Percentiles rank a stretch among this genome's conserved stretches.
Evolutionary conservation across 2,797 vertebrate genomes (phyloP).

Genomic region (Anguilla obscura): DNA sequence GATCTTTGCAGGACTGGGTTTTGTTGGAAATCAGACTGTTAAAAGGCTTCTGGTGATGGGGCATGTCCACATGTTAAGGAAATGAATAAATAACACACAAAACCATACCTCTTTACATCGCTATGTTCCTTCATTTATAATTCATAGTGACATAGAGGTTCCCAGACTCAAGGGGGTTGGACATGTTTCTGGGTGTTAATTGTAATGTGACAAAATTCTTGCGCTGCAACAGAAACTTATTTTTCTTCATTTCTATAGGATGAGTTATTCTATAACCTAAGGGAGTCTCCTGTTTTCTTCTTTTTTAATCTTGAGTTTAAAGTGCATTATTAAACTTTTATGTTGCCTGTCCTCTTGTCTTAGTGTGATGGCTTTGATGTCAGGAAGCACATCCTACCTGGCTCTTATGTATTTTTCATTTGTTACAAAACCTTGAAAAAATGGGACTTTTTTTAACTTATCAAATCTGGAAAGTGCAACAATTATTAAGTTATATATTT

Average conservation of each 20-base stretch:
- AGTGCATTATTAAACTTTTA: constrained; percentile 73
- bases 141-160: constrained; percentile 80
- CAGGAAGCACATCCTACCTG: constrained; percentile 63
- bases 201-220: constrained; percentile 78
- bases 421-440: constrained; percentile 49
- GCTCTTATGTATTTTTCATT: constrained; percentile 67
- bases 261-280: constrained; percentile 54
- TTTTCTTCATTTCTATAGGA: constrained; percentile 63
- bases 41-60: constrained; percentile 63
- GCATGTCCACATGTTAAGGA: constrained; percentile 61
- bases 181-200: constrained; percentile 67
- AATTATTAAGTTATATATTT: not conserved
- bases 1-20: constrained; percentile 49
- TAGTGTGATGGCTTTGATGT: constrained; percentile 70
- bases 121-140: constrained; percentile 77
- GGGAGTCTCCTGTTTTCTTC: constrained; percentile 66
- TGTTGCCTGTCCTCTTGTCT: constrained; percentile 57
- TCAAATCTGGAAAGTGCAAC: not conserved
- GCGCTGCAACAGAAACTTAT: constrained; percentile 59
- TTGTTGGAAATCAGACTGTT: constrained; percentile 48
- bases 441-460: constrained; percentile 17
- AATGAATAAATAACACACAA: constrained; percentile 67
- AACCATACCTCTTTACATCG: constrained; percentile 53
- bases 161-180: constrained; percentile 63
- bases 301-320: constrained; percentile 69